These are phyloP conservation scores for Cristatella mucedo DNA, from an alignment of 2,888 invertebrate species.

Conservation along the genomic window DNA sequence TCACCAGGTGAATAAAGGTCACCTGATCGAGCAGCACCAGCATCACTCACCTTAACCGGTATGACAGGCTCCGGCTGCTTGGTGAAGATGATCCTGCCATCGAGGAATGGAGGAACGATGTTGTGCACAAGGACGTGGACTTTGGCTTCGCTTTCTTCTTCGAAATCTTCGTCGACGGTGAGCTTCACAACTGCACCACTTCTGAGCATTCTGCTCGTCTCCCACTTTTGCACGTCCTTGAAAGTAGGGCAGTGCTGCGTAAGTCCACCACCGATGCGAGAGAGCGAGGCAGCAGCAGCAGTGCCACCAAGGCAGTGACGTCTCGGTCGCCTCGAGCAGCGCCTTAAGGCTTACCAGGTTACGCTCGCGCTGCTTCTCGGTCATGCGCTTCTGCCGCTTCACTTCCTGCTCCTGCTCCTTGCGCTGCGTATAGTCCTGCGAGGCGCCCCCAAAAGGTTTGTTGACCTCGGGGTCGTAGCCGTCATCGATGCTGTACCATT, in stretches of 20 bases:
- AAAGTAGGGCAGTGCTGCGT: too few relatives aligned
- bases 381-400: conserved; percentile 72
- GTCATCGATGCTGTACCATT: conserved; percentile 93
- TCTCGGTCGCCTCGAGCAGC: too few relatives aligned
- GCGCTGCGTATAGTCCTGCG: conserved; percentile 76
- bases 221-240: conserved; percentile 94
- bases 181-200: conserved; percentile 70
- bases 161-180: conserved; percentile 54
- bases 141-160: conserved; percentile 76
- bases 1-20: too few relatives aligned
- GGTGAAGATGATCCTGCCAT: conserved; percentile 94
- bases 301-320: too few relatives aligned
- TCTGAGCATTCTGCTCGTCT: conserved; percentile 88
- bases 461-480: conserved; percentile 60
- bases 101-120: conserved; percentile 93
- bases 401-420: conserved; percentile 84
- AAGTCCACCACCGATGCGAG: too few relatives aligned
- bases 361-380: conserved; percentile 86
- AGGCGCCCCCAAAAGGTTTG: conserved; percentile 67
- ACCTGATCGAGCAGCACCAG: not conserved
- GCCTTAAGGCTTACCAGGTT: conserved; percentile 61
- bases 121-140: conserved; percentile 93
- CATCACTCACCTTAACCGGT: conserved; percentile 53
- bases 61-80: conserved; percentile 98
- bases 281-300: too few relatives aligned